Evolutionary conservation across 2,113 vertebrate genomes (phyloP).

Genomic region (Bubo blakistoni): DNA sequence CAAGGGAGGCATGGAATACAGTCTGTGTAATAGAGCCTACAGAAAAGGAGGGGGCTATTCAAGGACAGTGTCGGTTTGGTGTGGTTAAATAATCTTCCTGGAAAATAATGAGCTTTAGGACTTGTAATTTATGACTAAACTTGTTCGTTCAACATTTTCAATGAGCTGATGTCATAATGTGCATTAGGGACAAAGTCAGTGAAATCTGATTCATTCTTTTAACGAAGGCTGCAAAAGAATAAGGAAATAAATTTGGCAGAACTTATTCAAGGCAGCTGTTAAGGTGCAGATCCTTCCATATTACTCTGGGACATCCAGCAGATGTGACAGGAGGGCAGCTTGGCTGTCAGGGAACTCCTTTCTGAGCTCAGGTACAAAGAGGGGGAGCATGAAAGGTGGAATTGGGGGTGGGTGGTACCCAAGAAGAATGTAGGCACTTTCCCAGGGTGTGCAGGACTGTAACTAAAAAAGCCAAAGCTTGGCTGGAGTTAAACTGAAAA

Average conservation of each 20-base stretch:
- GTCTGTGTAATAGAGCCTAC: not conserved
- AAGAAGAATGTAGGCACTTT: not conserved
- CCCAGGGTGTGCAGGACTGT: not conserved
- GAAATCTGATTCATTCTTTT: not conserved
- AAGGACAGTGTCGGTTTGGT: not conserved
- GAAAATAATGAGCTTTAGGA: constrained; percentile 8
- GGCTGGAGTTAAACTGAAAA: not conserved
- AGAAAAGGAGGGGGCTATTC: not conserved
- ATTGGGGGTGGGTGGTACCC: not conserved
- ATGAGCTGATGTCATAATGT: not conserved
- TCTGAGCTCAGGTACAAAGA: not conserved
- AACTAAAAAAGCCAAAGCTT: not conserved
- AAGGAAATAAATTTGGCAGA: not conserved
- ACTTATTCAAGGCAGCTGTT: not conserved
- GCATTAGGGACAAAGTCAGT: not conserved
- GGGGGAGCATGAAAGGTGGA: not conserved
- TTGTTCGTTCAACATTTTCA: not conserved
- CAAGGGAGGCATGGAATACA: not conserved
- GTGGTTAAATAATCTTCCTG: not conserved
- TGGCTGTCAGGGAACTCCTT: not conserved
- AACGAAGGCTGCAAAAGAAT: not conserved
- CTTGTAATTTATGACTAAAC: not conserved
- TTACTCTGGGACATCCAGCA: not conserved
- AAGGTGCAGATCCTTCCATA: not conserved
- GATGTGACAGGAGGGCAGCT: not conserved